Evolutionary conservation across 1,140 invertebrate genomes (phyloP), one percentile per base, ranked within the genome.

Genomic region (Nebria ingens): DNA sequence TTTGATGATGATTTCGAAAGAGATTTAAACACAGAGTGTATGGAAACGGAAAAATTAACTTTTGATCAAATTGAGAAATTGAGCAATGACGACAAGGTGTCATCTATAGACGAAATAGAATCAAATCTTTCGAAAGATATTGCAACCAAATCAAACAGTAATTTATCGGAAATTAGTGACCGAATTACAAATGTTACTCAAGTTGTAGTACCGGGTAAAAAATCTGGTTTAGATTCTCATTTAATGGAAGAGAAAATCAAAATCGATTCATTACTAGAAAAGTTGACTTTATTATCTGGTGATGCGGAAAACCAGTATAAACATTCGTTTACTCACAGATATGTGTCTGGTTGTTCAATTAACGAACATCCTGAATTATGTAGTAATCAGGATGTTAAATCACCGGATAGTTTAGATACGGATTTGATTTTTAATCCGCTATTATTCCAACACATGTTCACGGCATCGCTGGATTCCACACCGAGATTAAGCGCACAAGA

Each of bases 1-100:
- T 71, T 74, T 51, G 69, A 75, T 54, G 73, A 75, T 54, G 75
- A 81, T 55, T 79, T 80, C 58, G 77, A 79, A 58, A 65, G 62
- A 2, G 75, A 77, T 59, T 73, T 77, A 17, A 76, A 74, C 53
- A 70, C 68, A 9, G 25, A 64, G 13, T 66, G 62, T 22, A 60
- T 71, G 1, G 70, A 71, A 58, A 40, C 38, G 2, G 56, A 54
- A 13, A 21, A 23, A 12, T 21, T 21, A 20, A 52, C 15, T 23
- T 52, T 52, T 34, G 40, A 45, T 45, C 9, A 45, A 4, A 45
- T 11, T 45, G 6, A 9, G 17, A 17, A 17, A 12, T 17, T 3
- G 4, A 45, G 40, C 17, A 17, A 17, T 12, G 40, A 12, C 4
- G 17, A 45, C 4, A 45, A 17, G 3, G 17, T 17, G 4, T 6